These are phyloP conservation scores for Apamea anceps DNA, from an alignment of 2,888 invertebrate genomes.

Conservation along the genomic window DNA sequence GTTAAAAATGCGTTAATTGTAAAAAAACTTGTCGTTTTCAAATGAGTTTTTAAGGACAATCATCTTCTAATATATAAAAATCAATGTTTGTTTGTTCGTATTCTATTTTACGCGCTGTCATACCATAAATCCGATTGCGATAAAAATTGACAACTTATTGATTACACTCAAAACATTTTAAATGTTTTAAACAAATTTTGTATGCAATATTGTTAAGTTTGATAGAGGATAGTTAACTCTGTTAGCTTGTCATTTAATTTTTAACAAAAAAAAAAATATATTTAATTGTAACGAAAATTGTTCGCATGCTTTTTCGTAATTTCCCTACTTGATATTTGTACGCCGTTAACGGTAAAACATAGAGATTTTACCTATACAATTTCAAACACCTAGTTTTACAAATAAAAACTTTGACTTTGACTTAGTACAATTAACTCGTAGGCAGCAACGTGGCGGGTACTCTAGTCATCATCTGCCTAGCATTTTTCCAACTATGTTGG, in stretches of 20 bases:
- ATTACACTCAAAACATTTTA: not conserved
- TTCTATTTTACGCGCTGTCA: not conserved
- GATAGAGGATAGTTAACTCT: too few species aligned
- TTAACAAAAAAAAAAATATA: too few species aligned
- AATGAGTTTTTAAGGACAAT: not conserved
- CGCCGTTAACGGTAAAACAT: too few species aligned
- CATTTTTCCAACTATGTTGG: not conserved
- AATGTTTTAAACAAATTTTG: too few species aligned
- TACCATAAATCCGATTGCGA: not conserved
- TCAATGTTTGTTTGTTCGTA: not conserved
- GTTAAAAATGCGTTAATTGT: not conserved
- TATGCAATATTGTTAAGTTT: too few species aligned
- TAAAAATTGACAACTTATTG: not conserved
- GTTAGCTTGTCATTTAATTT: too few species aligned
- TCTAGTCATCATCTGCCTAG: not conserved
- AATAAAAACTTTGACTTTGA: too few species aligned
- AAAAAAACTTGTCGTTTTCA: not conserved
- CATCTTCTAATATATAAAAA: not conserved
- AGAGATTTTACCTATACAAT: too few species aligned
- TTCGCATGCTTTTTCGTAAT: too few species aligned
- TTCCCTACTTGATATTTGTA: too few species aligned
- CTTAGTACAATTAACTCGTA: not conserved
- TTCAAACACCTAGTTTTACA: too few species aligned
- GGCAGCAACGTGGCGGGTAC: not conserved
- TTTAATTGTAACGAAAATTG: too few species aligned